Base-by-base conservation (phyloP, 2,113 vertebrate genomes). In the Cnemophilus loriae region DNA sequence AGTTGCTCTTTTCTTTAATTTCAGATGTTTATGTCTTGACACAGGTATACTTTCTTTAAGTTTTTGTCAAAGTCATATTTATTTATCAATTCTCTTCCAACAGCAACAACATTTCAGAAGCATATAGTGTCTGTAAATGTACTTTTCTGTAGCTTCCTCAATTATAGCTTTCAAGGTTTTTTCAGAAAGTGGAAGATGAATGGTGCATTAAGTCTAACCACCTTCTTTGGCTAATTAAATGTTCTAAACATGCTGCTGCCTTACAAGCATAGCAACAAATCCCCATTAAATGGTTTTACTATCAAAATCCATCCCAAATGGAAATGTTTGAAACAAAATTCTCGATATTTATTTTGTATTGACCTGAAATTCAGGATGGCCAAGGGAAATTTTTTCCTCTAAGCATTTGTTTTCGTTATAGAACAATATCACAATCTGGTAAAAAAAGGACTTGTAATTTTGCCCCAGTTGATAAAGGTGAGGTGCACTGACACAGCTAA, bases 211-310 rank as follows among this genome's bases (percentile, higher is more conserved):
- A 89, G 33, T 84, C 35, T 89, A 28, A 68, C 32, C 7, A 37
- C 16, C 35, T 68, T 91, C 77, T 84, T 74, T 91, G 77, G 28
- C n/a, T 87, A 83, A 80, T 76, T 83, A 79, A 85, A 65, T 82
- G 28, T 46, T 82, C 26, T 93, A 73, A 91, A 82, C 13, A 11
- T 68, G 24, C 37, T 87, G 44, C 27, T 75, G 44, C 60, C 35
- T 63, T 67, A 59, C 1, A 65, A 63, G 15, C 23, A 6, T 68
- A 71, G 44, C 27, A 89, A 32, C 37, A 91, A 27, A 73, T 69
- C 57, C 22, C 11, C 10, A 44, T 69, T 16, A 65, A 69, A 64
- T 61, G 27, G 10, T 42, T 84, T 96, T 92, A 33, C 46, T n/a
- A 9, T 86, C 42, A n/a, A 47, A 87, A 49, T 69, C 21, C 42